Evolutionary conservation across 2,888 invertebrate species (phyloP).

Genomic region (Aradus depressus): DNA sequence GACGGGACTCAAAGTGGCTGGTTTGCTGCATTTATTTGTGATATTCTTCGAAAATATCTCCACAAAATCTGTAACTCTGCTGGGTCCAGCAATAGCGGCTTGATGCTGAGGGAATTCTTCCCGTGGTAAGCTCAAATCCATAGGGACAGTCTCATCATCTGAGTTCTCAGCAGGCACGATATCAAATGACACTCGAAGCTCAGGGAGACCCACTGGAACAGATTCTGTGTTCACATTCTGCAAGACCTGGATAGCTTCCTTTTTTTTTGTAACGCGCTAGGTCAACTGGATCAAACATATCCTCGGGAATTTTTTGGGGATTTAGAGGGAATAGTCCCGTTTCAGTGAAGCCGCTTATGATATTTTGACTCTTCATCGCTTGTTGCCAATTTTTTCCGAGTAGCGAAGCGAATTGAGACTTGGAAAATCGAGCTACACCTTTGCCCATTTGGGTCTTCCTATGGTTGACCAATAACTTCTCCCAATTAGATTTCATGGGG

Average conservation of each 20-base stretch:
- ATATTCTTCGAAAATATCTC: slow-evolving; percentile 11
- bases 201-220: too few relatives aligned
- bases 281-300: slow-evolving; percentile 11
- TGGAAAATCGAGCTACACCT: slow-evolving; percentile 7
- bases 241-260: too few relatives aligned
- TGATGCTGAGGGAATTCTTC: neutral
- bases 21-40: neutral
- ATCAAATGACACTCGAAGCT: slow-evolving; percentile 2
- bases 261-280: slow-evolving; percentile 14
- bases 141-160: neutral
- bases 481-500: slow-evolving; percentile 17
- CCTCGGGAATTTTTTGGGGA: slow-evolving; percentile 16
- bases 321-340: slow-evolving; percentile 17
- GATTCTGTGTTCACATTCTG: too few relatives aligned
- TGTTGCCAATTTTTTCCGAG: slow-evolving; percentile 20
- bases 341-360: slow-evolving; percentile 8
- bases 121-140: slow-evolving; percentile 12
- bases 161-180: slow-evolving; percentile 1
- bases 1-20: neutral
- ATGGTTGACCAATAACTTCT: slow-evolving; percentile 11
- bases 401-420: slow-evolving; percentile 14
- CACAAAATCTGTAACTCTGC: slow-evolving; percentile 1
- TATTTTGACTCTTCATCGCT: slow-evolving; percentile 11
- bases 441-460: slow-evolving; percentile 6
- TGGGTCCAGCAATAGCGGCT: too few relatives aligned